Conservation (phyloP, 2,888 invertebrate species). For the Xestia xanthographa region DNA sequence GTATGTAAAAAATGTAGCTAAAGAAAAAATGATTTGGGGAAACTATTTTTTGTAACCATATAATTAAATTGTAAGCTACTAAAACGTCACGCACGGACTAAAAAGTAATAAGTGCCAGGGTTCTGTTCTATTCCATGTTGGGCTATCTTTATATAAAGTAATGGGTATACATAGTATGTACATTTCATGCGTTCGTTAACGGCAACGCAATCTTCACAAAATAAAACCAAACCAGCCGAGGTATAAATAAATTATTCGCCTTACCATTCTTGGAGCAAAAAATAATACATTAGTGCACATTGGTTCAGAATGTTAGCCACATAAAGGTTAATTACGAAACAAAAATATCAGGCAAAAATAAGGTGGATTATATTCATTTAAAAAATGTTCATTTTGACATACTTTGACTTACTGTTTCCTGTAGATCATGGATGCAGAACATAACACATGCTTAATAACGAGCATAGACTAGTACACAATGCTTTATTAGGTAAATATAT, state of each 20-base stretch:
- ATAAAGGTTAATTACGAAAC: slow-evolving; percentile 84
- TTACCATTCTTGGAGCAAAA: slow-evolving; percentile 78
- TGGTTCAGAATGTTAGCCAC: slow-evolving; percentile 86
- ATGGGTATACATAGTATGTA: slow-evolving; percentile 50
- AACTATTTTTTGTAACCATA: slow-evolving; percentile 30
- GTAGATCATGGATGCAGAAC: slow-evolving; percentile 91
- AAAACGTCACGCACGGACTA: slow-evolving; percentile 55
- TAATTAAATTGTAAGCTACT: slow-evolving; percentile 47
- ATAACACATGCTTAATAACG: slow-evolving; percentile 90
- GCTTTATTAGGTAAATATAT: slow-evolving; percentile 72
- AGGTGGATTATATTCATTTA: slow-evolving; percentile 77
- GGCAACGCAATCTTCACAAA: slow-evolving; percentile 70
- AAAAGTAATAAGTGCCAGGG: slow-evolving; percentile 65
- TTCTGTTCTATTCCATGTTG: slow-evolving; percentile 62
- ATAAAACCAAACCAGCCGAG: slow-evolving; percentile 71
- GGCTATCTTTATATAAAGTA: slow-evolving; percentile 41
- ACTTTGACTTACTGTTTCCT: slow-evolving; percentile 95
- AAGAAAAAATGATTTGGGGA: slow-evolving; percentile 27
- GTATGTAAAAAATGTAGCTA: slow-evolving; percentile 44
- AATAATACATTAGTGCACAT: slow-evolving; percentile 80
- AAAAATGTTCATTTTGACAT: slow-evolving; percentile 80
- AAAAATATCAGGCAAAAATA: slow-evolving; percentile 84
- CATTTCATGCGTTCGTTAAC: slow-evolving; percentile 71
- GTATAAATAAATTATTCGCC: slow-evolving; percentile 62
- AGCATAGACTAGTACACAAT: slow-evolving; percentile 82